Base-by-base conservation (phyloP, 2,797 vertebrate genomes). In the Gymnoscopelus microlampas region DNA sequence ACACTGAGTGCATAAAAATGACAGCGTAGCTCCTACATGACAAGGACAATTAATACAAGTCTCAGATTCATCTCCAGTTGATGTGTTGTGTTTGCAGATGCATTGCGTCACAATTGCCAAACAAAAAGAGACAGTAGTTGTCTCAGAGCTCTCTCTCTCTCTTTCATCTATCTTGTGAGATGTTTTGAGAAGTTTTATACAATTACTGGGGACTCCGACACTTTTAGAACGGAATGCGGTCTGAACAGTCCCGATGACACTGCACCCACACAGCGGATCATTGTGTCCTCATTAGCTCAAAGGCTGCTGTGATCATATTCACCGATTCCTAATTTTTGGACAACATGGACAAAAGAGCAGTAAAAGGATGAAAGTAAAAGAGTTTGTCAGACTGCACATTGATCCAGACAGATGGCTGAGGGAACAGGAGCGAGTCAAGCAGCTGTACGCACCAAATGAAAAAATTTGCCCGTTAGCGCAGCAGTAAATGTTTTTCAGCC, bases 331-430 rank as follows among this genome's bases (percentile, higher is more conserved):
- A 65, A 81, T 83, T 86, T 10, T 84, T 78, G 76, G 81, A 89
- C 82, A 80, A 68, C 75, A 69, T 66, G 81, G 39, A 44, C 8
- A 44, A 44, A 77, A 70, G 53, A 53, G 5, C 6, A 19, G 35
- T 8, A 66, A 72, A 68, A 78, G 68, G 74, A 70, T 53, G 60
- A 53, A 58, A 47, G 68, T 62, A 50, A 26, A 71, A 68, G 66
- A 56, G 59, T 61, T 47, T 82, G 74, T 50, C 51, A 70, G 78
- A 80, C 15, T 14, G 66, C 2, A 53, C 73, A 71, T 85, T 23
- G 62, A 78, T 76, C 66, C 77, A 77, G 76, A 79, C 82, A 86
- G 86, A 90, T 88, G 87, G 85, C 79, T 47, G 71, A 71, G 83
- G 68, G 83, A 85, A 83, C 82, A 49, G 71, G 70, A 11, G 79